phyloP scores from a whole-genome alignment of 2,888 invertebrate species.

The Hedychridium roseum region DNA sequence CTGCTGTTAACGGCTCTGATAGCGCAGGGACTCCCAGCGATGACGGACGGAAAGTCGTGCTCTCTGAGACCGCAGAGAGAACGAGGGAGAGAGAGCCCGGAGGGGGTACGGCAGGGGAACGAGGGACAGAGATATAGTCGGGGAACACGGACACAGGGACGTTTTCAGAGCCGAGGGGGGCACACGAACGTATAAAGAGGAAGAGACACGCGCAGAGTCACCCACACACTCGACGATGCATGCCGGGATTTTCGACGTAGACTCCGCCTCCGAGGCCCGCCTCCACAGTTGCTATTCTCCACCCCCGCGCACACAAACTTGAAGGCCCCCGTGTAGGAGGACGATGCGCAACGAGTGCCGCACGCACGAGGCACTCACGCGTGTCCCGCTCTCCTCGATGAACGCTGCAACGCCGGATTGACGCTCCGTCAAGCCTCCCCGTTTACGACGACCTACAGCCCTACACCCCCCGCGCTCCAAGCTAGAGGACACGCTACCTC shows the following conservation, averaged over 20 bases:
- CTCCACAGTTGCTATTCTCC: conserved; percentile 39
- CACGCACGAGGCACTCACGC: too few species aligned
- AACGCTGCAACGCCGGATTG: too few species aligned
- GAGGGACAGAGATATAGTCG: conserved; percentile 12
- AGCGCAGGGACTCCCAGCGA: conserved; percentile 51
- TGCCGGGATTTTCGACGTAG: conserved; percentile 52
- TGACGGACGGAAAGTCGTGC: conserved; percentile 51
- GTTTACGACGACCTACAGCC: too few species aligned
- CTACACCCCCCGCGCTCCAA: conserved; percentile 18
- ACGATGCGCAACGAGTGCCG: too few species aligned
- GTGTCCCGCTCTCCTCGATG: too few species aligned
- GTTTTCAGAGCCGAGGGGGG: neutral
- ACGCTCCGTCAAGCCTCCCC: too few species aligned
- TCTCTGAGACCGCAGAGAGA: conserved; percentile 19
- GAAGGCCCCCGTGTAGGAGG: conserved; percentile 19
- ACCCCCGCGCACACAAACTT: too few species aligned
- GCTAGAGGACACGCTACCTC: conserved; percentile 12
- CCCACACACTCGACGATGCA: conserved; percentile 39
- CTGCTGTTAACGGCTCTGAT: conserved; percentile 59
- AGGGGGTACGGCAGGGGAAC: neutral
- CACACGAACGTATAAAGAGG: conserved; percentile 3
- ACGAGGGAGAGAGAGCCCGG: conserved; percentile 18
- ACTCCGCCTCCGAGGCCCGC: conserved; percentile 52
- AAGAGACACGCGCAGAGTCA: conserved; percentile 17
- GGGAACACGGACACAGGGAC: conserved; percentile 1